Base-by-base conservation (phyloP, 2,797 vertebrate species). In the Delichon dasypus region DNA sequence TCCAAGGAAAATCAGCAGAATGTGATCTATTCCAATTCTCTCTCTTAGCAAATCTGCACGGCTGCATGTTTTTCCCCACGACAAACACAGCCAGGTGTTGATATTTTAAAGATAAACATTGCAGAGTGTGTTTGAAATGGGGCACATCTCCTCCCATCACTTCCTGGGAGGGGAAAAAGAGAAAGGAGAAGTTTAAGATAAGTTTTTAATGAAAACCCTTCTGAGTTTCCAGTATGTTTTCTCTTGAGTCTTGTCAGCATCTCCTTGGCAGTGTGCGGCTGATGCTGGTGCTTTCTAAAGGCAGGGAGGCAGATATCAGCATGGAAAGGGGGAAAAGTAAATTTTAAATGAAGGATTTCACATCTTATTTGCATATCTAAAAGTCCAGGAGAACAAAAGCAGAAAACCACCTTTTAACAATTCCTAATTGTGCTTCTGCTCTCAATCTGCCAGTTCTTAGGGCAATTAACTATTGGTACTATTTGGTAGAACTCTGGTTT, bases 51-150 rank as follows among this genome's bases (percentile, higher is more conserved):
- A 71, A 53, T 13, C 34, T 16, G 32, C 15, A 12, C 16, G 48
- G 15, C 5, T 71, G 25, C 2, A 0, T 36, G 30, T 5, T 65
- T 66, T 50, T 2, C n/a, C 62, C 17, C 27, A 13, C 23, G 16
- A 1, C 45, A 78, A n/a, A 57, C 50, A 25, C 16, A 64, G 67
- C 32, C 40, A 7, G 1, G 38, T 32, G 45, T 4, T 53, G 61
- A 8, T 61, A 11, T 34, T 88, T 75, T 44, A n/a, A 5, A 89
- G 64, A n/a, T 14, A 27, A 82, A 32, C 40, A 18, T 54, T 21
- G 7, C 20, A 83, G 61, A 27, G 13, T 2, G 5, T 47, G 15
- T 40, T 38, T 75, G 29, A 50, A 16, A 73, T 54, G 38, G 51
- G 45, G 12, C 17, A 58, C 10, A 7, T 9, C 45, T 32, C 51